Evolutionary conservation across 2,888 invertebrate species (phyloP).

Genomic region (Pyrrhopygopsis socrates): DNA sequence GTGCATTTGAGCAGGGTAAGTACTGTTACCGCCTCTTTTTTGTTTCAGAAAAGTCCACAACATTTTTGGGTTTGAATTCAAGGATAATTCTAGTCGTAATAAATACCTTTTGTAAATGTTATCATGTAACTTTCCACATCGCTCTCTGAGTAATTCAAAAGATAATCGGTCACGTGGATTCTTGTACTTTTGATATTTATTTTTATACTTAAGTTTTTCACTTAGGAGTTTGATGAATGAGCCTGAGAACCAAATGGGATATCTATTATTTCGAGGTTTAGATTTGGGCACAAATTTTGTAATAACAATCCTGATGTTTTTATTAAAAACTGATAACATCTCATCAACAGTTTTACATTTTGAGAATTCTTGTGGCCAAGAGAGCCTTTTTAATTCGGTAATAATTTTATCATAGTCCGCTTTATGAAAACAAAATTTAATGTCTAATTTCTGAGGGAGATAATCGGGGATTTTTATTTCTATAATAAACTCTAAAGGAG

Average conservation of each 20-base stretch:
- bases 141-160: slow-evolving; percentile 2
- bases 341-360: neutral
- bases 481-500: neutral
- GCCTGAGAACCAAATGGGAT: neutral
- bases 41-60: slow-evolving; percentile 9
- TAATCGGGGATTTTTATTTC: neutral
- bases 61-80: slow-evolving; percentile 9
- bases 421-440: neutral
- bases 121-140: neutral
- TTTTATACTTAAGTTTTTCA: neutral
- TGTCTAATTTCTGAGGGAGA: neutral
- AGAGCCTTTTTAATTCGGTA: neutral
- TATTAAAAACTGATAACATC: neutral
- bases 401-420: neutral
- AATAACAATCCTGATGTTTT: neutral
- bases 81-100: neutral
- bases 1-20: slow-evolving; percentile 26
- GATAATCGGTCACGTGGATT: neutral
- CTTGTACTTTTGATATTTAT: neutral
- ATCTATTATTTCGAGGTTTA: neutral
- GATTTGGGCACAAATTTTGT: neutral
- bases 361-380: neutral
- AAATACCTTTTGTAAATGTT: slow-evolving; percentile 11
- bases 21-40: slow-evolving; percentile 16
- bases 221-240: neutral